Conservation (phyloP, 2,888 invertebrate genomes). For the Nemotelus nigrinus region DNA sequence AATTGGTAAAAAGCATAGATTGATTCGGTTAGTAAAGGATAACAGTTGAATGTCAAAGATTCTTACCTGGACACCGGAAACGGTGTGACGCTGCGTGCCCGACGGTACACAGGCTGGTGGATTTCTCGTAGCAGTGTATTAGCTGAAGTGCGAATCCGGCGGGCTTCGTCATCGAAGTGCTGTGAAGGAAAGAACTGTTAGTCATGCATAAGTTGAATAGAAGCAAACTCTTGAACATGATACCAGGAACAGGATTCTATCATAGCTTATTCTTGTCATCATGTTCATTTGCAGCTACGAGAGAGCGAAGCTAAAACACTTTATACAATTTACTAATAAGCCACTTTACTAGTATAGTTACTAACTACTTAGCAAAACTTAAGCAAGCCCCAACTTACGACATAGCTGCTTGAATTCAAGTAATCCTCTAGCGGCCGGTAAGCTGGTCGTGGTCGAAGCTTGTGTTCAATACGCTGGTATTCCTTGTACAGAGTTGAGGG, state of each 20-base stretch:
- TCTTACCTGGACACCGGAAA: constrained; percentile 61
- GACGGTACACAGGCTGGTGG: constrained; percentile 79
- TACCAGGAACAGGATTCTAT: too few species aligned
- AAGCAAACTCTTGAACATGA: too few species aligned
- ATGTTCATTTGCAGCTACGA: too few species aligned
- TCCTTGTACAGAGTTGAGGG: constrained; percentile 75
- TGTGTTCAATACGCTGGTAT: constrained; percentile 75
- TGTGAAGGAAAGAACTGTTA: constrained; percentile 61
- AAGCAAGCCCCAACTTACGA: constrained; percentile 68
- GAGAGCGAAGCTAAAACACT: too few species aligned
- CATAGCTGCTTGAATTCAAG: constrained; percentile 79
- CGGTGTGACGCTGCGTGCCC: constrained; percentile 70
- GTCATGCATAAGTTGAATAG: too few species aligned
- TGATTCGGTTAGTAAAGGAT: neutral
- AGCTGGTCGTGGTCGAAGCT: constrained; percentile 70
- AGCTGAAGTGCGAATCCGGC: constrained; percentile 81
- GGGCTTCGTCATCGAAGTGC: constrained; percentile 86
- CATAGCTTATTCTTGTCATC: too few species aligned
- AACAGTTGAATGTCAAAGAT: neutral
- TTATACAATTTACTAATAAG: neutral
- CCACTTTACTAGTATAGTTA: neutral
- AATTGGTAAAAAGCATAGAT: too few species aligned
- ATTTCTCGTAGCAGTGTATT: constrained; percentile 78
- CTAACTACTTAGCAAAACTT: constrained; percentile 2
- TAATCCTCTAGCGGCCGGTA: constrained; percentile 79